Base-by-base conservation (phyloP, 37 sponge, comb jelly and placozoan species). In the Ephydatia muelleri region DNA sequence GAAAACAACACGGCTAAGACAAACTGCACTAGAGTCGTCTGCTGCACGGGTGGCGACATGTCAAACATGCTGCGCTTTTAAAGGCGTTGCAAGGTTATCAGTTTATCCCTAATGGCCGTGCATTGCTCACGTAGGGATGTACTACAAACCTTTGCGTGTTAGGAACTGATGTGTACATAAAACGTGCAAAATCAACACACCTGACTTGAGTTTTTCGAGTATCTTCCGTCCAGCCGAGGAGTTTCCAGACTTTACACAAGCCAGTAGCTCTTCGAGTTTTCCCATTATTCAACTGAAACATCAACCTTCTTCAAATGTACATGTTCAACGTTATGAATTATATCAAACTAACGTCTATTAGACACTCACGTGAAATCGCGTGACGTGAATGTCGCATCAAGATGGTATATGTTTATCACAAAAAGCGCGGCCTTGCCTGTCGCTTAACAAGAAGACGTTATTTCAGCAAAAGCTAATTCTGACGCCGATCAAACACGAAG, bases 171-270 rank as follows among this genome's bases (percentile, higher is more conserved):
- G 72, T 71, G 16, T 27, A 71, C 13, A 33, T 28, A 73, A 29
- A 73, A n/a, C n/a, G n/a, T n/a, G n/a, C n/a, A n/a, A n/a, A n/a
- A n/a, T n/a, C n/a, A 9, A 80, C 90, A 35, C 34, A 93, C 97
- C 97, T 79, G 92, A 79, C 76, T 96, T 91, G 29, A 96, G 70
- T 80, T 94, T 96, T 23, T 84, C 87, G 31, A 96, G 81, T 32
- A 94, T 64, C 76, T 93, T 93, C 71, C 90, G 77, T 25, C 90
- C 97, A 1, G 93, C 88, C 27, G 88, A 90, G n/a, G 84, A 83
- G 35, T 93, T 91, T 4, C 94, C 94, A 0, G 86, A 82, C 80
- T 88, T 91, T 1, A 93, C 67, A 25, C 87, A 83, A 25, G 70
- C 67, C 64, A 96, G 66, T 3, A 96, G 86, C 75, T 96, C 97